Conservation (phyloP, 37 sponge, comb jelly and placozoan genomes). For the Oscarella lobularis region DNA sequence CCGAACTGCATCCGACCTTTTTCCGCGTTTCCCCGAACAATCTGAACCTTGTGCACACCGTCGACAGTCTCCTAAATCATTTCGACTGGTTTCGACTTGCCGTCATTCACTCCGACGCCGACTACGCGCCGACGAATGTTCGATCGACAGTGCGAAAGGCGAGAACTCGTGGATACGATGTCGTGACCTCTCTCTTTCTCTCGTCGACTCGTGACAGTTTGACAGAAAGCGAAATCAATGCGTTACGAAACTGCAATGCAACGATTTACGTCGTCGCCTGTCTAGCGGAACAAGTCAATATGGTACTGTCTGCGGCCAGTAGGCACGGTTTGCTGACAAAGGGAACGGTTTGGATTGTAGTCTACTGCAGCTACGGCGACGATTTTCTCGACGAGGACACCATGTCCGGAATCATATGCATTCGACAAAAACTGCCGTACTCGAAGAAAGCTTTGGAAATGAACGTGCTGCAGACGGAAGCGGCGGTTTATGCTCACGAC, state of each 20-base stretch:
- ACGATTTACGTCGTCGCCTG: no score
- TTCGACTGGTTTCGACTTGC: background rate
- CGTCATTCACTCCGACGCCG: conserved; percentile 1
- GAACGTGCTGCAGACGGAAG: background rate
- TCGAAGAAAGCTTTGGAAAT: no score
- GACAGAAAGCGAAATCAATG: no score
- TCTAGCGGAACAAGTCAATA: no score
- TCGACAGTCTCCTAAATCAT: background rate
- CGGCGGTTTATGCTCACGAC: background rate
- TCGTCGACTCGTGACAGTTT: no score
- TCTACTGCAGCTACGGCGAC: background rate
- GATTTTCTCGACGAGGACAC: background rate
- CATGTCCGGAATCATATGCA: background rate
- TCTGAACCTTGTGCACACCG: background rate
- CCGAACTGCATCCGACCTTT: background rate
- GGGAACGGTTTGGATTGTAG: background rate
- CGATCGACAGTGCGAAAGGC: background rate
- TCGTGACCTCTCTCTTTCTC: no score
- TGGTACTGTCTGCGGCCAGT: background rate
- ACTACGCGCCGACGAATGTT: background rate
- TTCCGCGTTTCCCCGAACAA: background rate
- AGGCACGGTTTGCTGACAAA: background rate
- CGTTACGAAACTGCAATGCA: no score
- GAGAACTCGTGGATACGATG: background rate
- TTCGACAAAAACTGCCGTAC: background rate